These are phyloP conservation scores for Chrysoperla carnea DNA, from an alignment of 1,140 invertebrate genomes.

Conservation along the genomic window DNA sequence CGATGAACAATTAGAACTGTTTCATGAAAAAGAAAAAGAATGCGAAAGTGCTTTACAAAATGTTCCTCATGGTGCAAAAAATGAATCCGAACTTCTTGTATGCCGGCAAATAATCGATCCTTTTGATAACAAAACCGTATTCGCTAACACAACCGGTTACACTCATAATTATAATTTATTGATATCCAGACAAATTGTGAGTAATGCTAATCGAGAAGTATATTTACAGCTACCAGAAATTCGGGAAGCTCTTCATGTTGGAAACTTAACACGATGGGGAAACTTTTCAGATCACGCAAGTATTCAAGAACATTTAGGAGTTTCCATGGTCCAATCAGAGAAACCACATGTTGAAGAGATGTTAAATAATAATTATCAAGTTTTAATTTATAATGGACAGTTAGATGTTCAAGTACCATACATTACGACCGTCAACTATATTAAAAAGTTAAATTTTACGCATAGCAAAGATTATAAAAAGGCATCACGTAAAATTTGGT, in stretches of 20 bases:
- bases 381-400: conserved; percentile 66
- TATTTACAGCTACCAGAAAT: too few relatives aligned
- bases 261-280: conserved; percentile 13
- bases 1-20: too few relatives aligned
- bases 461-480: conserved; percentile 42
- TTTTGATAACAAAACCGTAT: too few relatives aligned
- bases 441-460: conserved; percentile 47
- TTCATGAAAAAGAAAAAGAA: too few relatives aligned
- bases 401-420: conserved; percentile 73
- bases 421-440: conserved; percentile 53
- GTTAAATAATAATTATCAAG: conserved; percentile 31
- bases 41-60: too few relatives aligned
- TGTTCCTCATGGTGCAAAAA: too few relatives aligned
- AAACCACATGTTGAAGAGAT: conserved; percentile 8
- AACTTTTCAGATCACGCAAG: conserved; percentile 31
- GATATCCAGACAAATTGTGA: too few relatives aligned
- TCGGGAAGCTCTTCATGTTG: conserved; percentile 10
- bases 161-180: too few relatives aligned
- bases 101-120: too few relatives aligned
- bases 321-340: conserved; percentile 32
- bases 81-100: too few relatives aligned
- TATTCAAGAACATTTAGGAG: conserved; percentile 42
- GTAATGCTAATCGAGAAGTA: too few relatives aligned
- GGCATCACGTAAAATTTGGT: conserved; percentile 46
- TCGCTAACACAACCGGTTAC: too few relatives aligned